Percentiles rank a stretch among this genome's conserved stretches.
These are phyloP conservation scores for Dysmachus trigonus DNA, from an alignment of 2,888 invertebrate genomes.

Conservation along the genomic window DNA sequence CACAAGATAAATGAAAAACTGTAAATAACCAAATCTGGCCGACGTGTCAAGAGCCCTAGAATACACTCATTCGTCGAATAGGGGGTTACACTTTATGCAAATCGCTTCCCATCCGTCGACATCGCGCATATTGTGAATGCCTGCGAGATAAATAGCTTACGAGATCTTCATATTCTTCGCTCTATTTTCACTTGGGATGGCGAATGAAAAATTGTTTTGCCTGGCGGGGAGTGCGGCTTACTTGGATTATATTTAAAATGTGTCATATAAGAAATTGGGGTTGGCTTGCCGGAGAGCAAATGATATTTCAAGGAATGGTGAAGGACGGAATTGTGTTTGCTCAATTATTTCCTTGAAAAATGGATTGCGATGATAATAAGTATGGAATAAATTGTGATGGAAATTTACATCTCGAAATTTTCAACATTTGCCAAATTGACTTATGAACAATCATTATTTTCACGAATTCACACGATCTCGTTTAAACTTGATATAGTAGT, in stretches of 20 bases:
- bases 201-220: constrained; percentile 11
- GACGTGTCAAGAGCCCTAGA: not conserved
- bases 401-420: not conserved
- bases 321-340: not conserved
- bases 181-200: constrained; percentile 1
- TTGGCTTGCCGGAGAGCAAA: not conserved
- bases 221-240: not conserved
- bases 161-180: not conserved
- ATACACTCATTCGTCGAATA: not conserved
- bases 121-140: not conserved
- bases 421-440: not conserved
- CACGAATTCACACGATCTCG: too few relatives aligned
- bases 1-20: not conserved
- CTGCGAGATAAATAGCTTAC: constrained; percentile 1
- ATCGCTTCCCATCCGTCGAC: not conserved
- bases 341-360: constrained; percentile 5
- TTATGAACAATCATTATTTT: not conserved
- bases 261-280: not conserved
- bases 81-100: not conserved
- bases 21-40: constrained; percentile 8
- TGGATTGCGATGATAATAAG: not conserved
- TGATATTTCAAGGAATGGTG: not conserved
- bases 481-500: too few relatives aligned
- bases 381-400: not conserved
- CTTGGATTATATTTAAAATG: constrained; percentile 17